These are phyloP conservation scores for Deilephila elpenor DNA, from an alignment of 2,888 invertebrate genomes.

Conservation along the genomic window DNA sequence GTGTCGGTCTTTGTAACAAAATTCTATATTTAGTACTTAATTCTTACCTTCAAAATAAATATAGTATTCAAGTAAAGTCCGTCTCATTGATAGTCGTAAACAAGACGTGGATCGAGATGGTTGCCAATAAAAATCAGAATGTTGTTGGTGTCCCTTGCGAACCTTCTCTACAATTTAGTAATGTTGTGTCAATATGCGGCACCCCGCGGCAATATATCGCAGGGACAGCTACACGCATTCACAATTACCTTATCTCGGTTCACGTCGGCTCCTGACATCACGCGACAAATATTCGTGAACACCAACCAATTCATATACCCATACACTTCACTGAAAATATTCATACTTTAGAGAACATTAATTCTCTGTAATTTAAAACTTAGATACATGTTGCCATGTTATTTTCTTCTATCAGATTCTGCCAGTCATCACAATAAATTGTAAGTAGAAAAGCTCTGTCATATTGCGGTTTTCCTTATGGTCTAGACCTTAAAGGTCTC, in stretches of 20 bases:
- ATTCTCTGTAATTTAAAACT: neutral
- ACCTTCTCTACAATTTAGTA: slow-evolving; percentile 24
- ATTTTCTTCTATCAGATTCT: neutral
- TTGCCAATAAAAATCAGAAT: slow-evolving; percentile 4
- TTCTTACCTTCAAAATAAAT: neutral
- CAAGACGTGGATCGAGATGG: neutral
- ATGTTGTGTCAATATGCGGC: slow-evolving; percentile 38
- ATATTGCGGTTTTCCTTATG: neutral
- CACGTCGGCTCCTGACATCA: slow-evolving; percentile 73
- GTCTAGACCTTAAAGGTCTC: neutral
- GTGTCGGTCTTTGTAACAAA: no score
- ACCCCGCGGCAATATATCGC: slow-evolving; percentile 67
- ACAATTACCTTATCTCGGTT: slow-evolving; percentile 79
- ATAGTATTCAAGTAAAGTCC: neutral
- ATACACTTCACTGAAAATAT: neutral
- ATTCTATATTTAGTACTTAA: neutral
- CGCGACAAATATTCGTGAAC: slow-evolving; percentile 75
- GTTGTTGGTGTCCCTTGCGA: neutral
- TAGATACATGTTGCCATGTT: neutral
- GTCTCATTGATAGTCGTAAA: neutral
- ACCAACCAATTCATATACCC: slow-evolving; percentile 8
- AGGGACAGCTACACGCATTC: slow-evolving; percentile 77
- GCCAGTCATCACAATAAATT: slow-evolving; percentile 1
- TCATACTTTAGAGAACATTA: neutral
- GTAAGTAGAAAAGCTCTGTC: neutral